phyloP scores from a whole-genome alignment of 2,113 vertebrate genomes.

The Spermophilus dauricus region DNA sequence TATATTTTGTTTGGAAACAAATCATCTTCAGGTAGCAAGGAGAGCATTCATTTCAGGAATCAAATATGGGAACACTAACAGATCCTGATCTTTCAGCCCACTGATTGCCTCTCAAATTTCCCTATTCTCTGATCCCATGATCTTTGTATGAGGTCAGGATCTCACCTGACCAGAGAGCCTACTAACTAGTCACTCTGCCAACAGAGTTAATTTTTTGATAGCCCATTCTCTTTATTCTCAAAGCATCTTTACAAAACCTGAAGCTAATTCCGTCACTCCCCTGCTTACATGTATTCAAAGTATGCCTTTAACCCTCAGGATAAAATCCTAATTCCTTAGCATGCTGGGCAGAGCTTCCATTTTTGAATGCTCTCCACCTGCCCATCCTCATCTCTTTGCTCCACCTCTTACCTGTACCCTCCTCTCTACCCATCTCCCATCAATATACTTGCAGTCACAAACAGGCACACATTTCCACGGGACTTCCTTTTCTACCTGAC shows the following conservation, averaged over 20 bases:
- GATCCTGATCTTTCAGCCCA: not conserved
- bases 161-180: not conserved
- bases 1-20: constrained; percentile 19
- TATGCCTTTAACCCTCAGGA: constrained; percentile 25
- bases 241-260: constrained; percentile 4
- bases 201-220: not conserved
- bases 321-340: not conserved
- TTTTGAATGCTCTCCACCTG: not conserved
- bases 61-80: not conserved
- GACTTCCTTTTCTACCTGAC: not conserved
- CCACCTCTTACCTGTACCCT: accelerated
- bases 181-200: not conserved
- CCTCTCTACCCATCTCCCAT: too few species aligned
- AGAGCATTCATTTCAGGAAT: not conserved
- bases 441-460: not conserved
- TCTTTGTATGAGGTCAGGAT: not conserved
- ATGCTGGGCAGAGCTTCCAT: not conserved
- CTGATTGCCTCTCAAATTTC: not conserved
- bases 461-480: not conserved
- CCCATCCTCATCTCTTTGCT: not conserved
- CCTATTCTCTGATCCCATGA: not conserved
- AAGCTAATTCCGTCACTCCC: not conserved
- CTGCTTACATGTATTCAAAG: not conserved
- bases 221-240: not conserved
- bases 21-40: not conserved